Percentiles rank a stretch among this genome's conserved stretches.
Evolutionary conservation across 2,113 vertebrate genomes (phyloP).

Genomic region (Chamaea fasciata): DNA sequence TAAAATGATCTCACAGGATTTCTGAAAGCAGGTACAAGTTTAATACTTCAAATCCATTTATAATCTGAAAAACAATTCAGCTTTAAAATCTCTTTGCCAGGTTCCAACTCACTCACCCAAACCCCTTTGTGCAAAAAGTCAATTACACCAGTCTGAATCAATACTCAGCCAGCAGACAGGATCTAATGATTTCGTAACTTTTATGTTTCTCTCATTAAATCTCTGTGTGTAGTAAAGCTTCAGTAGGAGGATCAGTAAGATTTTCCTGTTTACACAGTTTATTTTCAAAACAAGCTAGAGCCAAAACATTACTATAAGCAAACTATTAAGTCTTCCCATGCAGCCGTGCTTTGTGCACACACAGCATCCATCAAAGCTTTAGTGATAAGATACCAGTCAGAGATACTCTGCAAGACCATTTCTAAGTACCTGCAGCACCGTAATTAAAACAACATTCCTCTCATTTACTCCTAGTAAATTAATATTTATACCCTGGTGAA

Average conservation of each 20-base stretch:
- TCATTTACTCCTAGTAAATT: background rate
- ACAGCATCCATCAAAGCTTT: conserved; percentile 1
- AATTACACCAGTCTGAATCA: background rate
- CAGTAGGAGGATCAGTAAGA: conserved; percentile 20
- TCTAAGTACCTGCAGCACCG: background rate
- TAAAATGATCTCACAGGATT: background rate
- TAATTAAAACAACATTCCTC: background rate
- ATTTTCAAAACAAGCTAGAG: conserved; percentile 4
- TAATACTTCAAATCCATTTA: background rate
- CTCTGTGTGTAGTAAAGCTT: background rate
- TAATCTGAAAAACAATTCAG: background rate
- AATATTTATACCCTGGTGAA: background rate
- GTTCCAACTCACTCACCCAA: background rate
- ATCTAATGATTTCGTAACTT: background rate
- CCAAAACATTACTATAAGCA: background rate
- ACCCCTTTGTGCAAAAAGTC: background rate
- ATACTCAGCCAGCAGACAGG: background rate
- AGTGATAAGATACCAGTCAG: background rate
- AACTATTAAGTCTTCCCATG: background rate
- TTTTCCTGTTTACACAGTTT: background rate
- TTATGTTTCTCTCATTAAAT: background rate
- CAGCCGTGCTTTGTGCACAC: background rate
- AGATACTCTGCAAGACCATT: background rate
- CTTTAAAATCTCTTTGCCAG: background rate
- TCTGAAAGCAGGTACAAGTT: background rate